A percentile compares a stretch with the other conserved stretches of the same genome.
These are phyloP conservation scores for Novumbra hubbsi DNA, from an alignment of 2,797 vertebrate genomes.

Conservation along the genomic window DNA sequence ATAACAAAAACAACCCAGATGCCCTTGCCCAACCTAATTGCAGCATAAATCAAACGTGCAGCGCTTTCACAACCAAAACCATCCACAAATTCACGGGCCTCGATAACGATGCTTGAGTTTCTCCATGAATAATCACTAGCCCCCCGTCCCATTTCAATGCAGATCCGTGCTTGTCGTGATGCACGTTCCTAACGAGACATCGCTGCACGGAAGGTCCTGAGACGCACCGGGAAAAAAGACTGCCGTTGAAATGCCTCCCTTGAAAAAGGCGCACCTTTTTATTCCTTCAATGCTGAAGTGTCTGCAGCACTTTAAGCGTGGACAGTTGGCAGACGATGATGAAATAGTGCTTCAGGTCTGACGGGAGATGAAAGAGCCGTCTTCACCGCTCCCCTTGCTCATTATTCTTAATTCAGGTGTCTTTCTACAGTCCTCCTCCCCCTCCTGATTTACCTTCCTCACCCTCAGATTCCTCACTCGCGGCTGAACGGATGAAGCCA, in stretches of 20 bases:
- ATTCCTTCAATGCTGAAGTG: constrained; percentile 52
- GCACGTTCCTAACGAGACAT: constrained; percentile 40
- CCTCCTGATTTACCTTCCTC: constrained; percentile 5
- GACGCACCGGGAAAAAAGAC: constrained; percentile 37
- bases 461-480: constrained; percentile 51
- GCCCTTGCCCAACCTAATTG: constrained; percentile 36
- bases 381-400: constrained; percentile 56
- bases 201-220: constrained; percentile 38
- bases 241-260: constrained; percentile 47
- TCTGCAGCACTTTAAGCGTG: constrained; percentile 29
- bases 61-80: constrained; percentile 56
- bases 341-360: constrained; percentile 60
- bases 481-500: constrained; percentile 56
- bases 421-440: constrained; percentile 27
- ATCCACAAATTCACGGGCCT: constrained; percentile 52
- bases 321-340: constrained; percentile 50
- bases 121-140: constrained; percentile 61
- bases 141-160: neutral
- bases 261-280: constrained; percentile 56
- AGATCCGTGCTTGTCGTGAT: constrained; percentile 27
- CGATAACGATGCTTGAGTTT: constrained; percentile 49
- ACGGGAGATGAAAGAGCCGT: constrained; percentile 73
- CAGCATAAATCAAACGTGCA: constrained; percentile 34
- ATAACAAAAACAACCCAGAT: neutral
- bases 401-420: constrained; percentile 77